A percentile compares a stretch with the other conserved stretches of the same genome.
These are phyloP conservation scores for Chrosomus eos DNA, from an alignment of 2,797 vertebrate species.

Conservation along the genomic window DNA sequence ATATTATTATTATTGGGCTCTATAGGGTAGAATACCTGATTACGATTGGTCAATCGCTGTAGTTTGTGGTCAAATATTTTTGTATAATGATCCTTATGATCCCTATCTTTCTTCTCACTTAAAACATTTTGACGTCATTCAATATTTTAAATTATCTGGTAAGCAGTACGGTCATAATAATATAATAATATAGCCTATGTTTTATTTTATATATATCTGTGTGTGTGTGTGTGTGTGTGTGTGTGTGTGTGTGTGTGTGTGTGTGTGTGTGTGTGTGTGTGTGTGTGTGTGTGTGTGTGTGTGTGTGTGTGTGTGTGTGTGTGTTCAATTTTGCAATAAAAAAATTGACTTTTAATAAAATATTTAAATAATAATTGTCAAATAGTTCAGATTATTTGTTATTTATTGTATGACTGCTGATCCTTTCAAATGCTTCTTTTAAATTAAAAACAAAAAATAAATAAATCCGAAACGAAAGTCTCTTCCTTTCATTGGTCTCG, in stretches of 20 bases:
- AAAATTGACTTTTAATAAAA: not conserved
- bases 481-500: not conserved
- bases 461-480: not conserved
- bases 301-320: too few species aligned
- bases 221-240: too few species aligned
- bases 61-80: not conserved
- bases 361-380: not conserved
- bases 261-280: too few species aligned
- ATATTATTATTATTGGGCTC: not conserved
- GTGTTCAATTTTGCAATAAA: not conserved
- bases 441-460: not conserved
- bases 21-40: not conserved
- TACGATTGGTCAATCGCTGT: not conserved
- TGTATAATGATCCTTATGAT: not conserved
- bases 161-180: not conserved
- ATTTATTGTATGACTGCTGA: not conserved
- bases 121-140: not conserved
- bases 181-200: too few species aligned
- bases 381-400: not conserved
- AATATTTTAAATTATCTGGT: not conserved
- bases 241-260: too few species aligned
- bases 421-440: not conserved
- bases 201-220: too few species aligned
- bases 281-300: too few species aligned
- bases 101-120: not conserved